Conservation (phyloP, 2,888 invertebrate species). For the Zygogramma bicolorata region DNA sequence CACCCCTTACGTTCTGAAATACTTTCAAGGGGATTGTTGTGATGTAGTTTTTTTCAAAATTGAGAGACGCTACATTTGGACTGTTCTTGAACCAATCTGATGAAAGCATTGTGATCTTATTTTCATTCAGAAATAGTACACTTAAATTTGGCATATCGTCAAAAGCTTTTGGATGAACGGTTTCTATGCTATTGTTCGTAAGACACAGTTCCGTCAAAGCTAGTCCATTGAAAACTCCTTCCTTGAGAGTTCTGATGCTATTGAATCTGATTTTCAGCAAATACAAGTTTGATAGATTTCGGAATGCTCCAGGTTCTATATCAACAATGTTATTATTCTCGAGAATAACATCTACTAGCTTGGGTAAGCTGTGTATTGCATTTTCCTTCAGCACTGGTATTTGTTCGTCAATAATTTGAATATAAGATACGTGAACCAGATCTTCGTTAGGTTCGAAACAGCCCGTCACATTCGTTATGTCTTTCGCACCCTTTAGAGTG, state of each 20-base stretch:
- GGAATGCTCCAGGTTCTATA: slow-evolving; percentile 54
- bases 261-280: slow-evolving; percentile 52
- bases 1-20: slow-evolving; percentile 51
- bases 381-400: slow-evolving; percentile 57
- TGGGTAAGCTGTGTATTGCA: slow-evolving; percentile 56
- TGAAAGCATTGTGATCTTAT: slow-evolving; percentile 52
- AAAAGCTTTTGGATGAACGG: slow-evolving; percentile 52
- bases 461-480: slow-evolving; percentile 55
- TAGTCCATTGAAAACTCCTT: slow-evolving; percentile 54
- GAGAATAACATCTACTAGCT: slow-evolving; percentile 54
- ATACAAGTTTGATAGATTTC: slow-evolving; percentile 50
- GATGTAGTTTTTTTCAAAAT: slow-evolving; percentile 54
- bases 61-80: slow-evolving; percentile 50
- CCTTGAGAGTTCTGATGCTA: slow-evolving; percentile 46
- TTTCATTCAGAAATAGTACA: slow-evolving; percentile 53
- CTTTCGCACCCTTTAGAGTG: slow-evolving; percentile 57
- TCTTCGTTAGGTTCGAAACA: slow-evolving; percentile 56
- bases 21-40: slow-evolving; percentile 47
- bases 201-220: slow-evolving; percentile 50
- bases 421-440: slow-evolving; percentile 56
- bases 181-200: slow-evolving; percentile 53
- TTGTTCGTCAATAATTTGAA: slow-evolving; percentile 58
- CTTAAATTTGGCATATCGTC: slow-evolving; percentile 54
- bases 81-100: slow-evolving; percentile 54
- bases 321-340: slow-evolving; percentile 50